Conservation (phyloP, 2,113 vertebrate species). For the Platysternon megacephalum region DNA sequence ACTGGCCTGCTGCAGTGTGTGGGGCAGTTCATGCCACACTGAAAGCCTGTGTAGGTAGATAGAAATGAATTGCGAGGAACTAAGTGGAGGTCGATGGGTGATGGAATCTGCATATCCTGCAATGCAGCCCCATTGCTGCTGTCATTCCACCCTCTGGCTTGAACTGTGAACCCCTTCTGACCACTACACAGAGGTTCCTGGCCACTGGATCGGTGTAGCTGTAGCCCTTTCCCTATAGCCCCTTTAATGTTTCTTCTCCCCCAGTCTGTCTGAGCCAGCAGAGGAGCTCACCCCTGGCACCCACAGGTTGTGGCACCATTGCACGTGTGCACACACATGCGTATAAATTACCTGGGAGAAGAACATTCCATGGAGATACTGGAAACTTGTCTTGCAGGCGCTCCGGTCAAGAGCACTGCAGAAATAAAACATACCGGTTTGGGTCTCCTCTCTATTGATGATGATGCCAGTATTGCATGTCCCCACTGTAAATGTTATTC, state of each 20-base stretch:
- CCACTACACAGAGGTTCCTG: neutral
- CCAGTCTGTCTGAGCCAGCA: neutral
- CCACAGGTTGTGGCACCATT: neutral
- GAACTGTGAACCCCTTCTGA: neutral
- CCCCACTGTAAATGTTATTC: neutral
- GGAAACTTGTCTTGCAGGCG: neutral
- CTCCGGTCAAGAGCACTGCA: neutral
- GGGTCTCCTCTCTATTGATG: neutral
- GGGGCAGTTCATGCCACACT: neutral
- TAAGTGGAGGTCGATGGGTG: neutral
- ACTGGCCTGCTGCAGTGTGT: neutral
- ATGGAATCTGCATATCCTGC: neutral
- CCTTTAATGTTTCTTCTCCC: neutral
- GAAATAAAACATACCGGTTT: neutral
- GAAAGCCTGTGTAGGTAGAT: neutral
- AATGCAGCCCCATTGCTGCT: neutral
- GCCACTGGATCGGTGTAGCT: neutral
- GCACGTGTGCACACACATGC: neutral
- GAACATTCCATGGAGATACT: neutral
- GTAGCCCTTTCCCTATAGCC: neutral
- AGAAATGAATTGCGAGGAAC: neutral
- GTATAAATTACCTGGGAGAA: neutral
- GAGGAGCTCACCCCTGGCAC: fast-evolving
- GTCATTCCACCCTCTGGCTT: neutral
- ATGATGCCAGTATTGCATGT: neutral